phyloP scores from a whole-genome alignment of 2,888 invertebrate genomes.

The Invenusta paracnida region DNA sequence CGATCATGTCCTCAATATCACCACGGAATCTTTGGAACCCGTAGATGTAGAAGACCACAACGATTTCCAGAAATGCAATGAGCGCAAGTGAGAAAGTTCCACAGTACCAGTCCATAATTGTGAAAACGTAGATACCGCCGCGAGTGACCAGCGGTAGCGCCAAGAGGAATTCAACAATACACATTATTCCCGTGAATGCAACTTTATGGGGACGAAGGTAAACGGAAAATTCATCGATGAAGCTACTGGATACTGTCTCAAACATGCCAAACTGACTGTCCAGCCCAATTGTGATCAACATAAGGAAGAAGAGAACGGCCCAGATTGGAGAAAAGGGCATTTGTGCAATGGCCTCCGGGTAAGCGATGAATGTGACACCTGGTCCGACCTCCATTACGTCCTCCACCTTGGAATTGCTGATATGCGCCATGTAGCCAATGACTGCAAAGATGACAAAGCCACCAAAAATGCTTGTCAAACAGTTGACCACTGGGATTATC shows the following conservation, averaged over 20 bases:
- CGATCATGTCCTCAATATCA: conserved; percentile 59
- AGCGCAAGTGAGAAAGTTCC: conserved; percentile 61
- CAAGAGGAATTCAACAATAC: conserved; percentile 67
- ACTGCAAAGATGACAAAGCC: conserved; percentile 60
- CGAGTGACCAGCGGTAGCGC: conserved; percentile 70
- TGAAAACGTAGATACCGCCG: conserved; percentile 59
- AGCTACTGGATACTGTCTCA: conserved; percentile 72
- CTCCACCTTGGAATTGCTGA: conserved; percentile 55
- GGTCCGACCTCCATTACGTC: conserved; percentile 52
- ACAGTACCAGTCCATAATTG: conserved; percentile 61
- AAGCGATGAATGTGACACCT: conserved; percentile 55
- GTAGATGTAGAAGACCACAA: conserved; percentile 57
- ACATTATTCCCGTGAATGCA: conserved; percentile 66
- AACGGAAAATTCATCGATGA: conserved; percentile 70
- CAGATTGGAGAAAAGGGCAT: conserved; percentile 54
- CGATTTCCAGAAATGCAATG: conserved; percentile 56
- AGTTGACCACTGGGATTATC: conserved; percentile 57
- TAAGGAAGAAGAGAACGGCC: conserved; percentile 56
- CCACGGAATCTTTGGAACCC: conserved; percentile 52
- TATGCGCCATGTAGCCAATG: conserved; percentile 66
- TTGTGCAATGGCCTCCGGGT: conserved; percentile 55
- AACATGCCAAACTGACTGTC: conserved; percentile 74
- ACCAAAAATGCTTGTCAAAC: conserved; percentile 58
- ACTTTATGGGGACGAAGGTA: conserved; percentile 64
- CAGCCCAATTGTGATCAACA: conserved; percentile 55